A percentile compares a stretch with the other conserved stretches of the same genome.
Conservation (phyloP, 2,888 invertebrate species). For the Drosophila subquinaria region DNA sequence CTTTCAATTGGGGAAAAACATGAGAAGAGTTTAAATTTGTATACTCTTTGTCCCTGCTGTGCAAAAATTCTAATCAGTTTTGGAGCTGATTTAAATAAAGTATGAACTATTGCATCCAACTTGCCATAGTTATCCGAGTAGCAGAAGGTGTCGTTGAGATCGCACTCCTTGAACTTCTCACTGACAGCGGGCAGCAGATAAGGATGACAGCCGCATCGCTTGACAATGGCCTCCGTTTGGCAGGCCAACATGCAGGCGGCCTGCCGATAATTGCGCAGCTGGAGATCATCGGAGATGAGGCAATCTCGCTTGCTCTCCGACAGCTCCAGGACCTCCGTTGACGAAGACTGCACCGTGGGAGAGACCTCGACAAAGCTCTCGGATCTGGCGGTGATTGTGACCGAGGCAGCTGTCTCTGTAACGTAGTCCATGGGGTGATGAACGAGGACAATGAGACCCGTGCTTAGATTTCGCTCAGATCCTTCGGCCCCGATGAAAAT, state of each 20-base stretch:
- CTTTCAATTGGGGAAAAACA: background rate
- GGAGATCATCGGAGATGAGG: conserved; percentile 81
- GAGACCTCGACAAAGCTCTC: conserved; percentile 85
- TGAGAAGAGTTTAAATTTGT: background rate
- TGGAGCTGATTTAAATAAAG: no score
- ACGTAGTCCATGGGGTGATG: conserved; percentile 85
- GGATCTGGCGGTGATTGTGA: conserved; percentile 82
- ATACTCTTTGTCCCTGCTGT: background rate
- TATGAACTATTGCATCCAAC: conserved; percentile 6
- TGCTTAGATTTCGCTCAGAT: conserved; percentile 82
- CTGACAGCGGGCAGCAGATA: conserved; percentile 81
- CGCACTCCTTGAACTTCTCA: conserved; percentile 78
- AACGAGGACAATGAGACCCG: conserved; percentile 83
- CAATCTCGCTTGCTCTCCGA: conserved; percentile 83
- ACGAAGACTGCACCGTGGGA: conserved; percentile 83
- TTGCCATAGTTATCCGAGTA: conserved; percentile 82
- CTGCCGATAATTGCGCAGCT: conserved; percentile 81
- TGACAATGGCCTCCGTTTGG: conserved; percentile 78
- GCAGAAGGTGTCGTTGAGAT: conserved; percentile 82
- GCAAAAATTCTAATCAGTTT: background rate
- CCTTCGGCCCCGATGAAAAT: conserved; percentile 84
- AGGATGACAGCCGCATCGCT: conserved; percentile 84
- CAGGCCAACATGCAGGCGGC: conserved; percentile 83
- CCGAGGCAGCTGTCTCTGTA: conserved; percentile 82
- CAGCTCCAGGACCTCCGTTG: conserved; percentile 83